Evolutionary conservation across 2,113 vertebrate genomes (phyloP).

Genomic region (Channa argus): DNA sequence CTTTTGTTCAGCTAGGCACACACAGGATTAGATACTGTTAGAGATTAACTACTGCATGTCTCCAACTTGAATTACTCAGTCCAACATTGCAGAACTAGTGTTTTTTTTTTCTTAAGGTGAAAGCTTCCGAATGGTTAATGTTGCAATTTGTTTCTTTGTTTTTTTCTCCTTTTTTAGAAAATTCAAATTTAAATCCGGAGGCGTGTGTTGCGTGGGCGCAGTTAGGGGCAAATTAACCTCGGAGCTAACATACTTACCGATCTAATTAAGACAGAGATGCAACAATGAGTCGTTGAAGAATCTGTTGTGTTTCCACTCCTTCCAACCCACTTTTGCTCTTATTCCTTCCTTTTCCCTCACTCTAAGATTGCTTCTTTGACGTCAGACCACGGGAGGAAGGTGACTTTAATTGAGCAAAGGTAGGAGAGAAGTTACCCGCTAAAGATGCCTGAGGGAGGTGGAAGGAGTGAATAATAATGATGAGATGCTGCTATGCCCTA

Average conservation of each 20-base stretch:
- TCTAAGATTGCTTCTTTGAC: background rate
- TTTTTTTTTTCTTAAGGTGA: background rate
- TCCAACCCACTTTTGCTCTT: constrained; percentile 9
- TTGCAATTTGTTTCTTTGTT: constrained; percentile 12
- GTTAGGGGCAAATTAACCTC: constrained; percentile 75
- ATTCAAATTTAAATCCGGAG: constrained; percentile 47
- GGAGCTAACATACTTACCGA: constrained; percentile 52
- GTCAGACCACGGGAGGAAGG: constrained; percentile 50
- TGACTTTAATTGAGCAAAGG: constrained; percentile 57
- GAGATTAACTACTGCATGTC: constrained; percentile 6
- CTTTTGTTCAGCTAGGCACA: constrained; percentile 54
- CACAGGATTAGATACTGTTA: background rate
- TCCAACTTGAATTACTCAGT: constrained; percentile 18
- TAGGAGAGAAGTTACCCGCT: constrained; percentile 43
- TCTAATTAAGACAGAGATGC: constrained; percentile 69
- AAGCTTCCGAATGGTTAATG: constrained; percentile 25
- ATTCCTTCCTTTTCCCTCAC: background rate
- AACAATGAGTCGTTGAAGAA: constrained; percentile 27
- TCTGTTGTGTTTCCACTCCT: constrained; percentile 29
- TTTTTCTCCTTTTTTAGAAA: constrained; percentile 14
- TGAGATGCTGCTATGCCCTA: constrained; percentile 54
- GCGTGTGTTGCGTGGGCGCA: constrained; percentile 39
- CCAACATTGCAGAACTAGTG: background rate
- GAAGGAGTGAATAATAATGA: constrained; percentile 69
- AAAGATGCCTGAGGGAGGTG: constrained; percentile 69